Conservation (phyloP, 2,888 invertebrate genomes). For the Dexiosoma caninum region DNA sequence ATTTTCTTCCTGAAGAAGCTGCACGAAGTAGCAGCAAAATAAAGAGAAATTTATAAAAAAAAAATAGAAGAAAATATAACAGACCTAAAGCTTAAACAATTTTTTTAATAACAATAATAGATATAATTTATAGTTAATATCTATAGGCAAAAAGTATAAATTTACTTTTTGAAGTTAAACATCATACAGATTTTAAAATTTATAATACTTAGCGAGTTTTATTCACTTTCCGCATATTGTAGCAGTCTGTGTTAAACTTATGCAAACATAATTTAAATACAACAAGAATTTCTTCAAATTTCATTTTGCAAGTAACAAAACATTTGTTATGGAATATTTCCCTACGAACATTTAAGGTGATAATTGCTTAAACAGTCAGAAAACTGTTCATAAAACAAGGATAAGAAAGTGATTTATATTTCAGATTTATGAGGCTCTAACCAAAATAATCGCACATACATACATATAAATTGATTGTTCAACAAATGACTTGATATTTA, state of each 20-base stretch:
- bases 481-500: conserved; percentile 31
- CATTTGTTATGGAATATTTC: neutral
- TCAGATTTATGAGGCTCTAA: conserved; percentile 9
- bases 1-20: no score
- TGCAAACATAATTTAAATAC: neutral
- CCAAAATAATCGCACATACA: neutral
- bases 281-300: neutral
- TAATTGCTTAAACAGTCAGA: conserved; percentile 8
- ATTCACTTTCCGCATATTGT: neutral
- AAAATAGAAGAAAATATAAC: no score
- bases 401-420: conserved; percentile 22
- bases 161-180: no score
- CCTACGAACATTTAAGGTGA: conserved; percentile 63
- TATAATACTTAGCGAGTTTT: neutral
- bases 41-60: no score
- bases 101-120: no score
- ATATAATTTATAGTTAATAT: no score
- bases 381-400: neutral
- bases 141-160: no score
- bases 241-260: neutral
- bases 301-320: conserved; percentile 39
- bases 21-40: no score
- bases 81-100: no score
- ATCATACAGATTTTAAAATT: no score
- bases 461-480: neutral